phyloP scores from a whole-genome alignment of 2,113 vertebrate species.

The Vulpes vulpes region DNA sequence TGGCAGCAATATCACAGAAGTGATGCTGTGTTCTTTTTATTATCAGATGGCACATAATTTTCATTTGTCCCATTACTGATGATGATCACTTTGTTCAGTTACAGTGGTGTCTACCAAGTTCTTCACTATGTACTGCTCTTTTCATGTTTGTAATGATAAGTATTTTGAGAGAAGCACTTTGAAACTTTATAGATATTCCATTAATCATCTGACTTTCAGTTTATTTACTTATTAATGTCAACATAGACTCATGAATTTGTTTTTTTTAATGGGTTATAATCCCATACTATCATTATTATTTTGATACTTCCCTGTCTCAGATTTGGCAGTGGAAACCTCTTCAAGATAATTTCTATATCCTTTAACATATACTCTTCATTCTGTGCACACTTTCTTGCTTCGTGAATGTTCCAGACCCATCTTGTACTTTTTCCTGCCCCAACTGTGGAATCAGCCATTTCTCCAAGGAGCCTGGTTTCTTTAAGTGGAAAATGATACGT shows the following conservation, averaged over 20 bases:
- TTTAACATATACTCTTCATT: neutral
- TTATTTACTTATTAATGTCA: conserved; percentile 43
- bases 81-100: neutral
- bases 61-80: neutral
- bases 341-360: neutral
- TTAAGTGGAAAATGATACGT: neutral
- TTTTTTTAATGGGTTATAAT: neutral
- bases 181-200: neutral
- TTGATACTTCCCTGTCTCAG: neutral
- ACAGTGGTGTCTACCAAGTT: neutral
- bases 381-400: neutral
- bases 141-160: neutral
- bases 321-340: neutral
- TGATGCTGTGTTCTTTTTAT: neutral
- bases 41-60: neutral
- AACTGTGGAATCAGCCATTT: neutral
- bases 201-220: conserved; percentile 13
- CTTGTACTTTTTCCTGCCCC: neutral
- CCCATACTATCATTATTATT: neutral
- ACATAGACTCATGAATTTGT: neutral
- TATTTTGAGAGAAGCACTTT: neutral
- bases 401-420: neutral
- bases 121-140: neutral
- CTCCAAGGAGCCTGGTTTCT: neutral
- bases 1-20: conserved; percentile 6